Evolutionary conservation across 1,140 invertebrate species (phyloP).

Genomic region (Neodiprion virginianus): DNA sequence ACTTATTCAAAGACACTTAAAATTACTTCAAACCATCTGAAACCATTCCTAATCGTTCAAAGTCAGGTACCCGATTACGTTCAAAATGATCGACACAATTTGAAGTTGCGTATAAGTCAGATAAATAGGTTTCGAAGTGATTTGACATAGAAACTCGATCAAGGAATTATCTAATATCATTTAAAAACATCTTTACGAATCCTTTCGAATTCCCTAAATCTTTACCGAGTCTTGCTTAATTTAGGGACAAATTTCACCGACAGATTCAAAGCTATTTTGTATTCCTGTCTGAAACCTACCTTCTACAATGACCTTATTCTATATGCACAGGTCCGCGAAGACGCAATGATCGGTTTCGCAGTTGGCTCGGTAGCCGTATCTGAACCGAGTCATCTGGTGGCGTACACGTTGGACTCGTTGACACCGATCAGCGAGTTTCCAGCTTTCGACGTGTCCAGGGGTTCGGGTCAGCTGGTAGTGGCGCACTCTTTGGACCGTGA

Average conservation of each 20-base stretch:
- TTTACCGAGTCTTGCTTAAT: neutral
- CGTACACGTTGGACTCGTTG: conserved; percentile 79
- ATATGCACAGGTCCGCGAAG: conserved; percentile 74
- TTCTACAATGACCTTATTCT: conserved; percentile 24
- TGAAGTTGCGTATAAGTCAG: no score
- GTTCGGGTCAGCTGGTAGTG: conserved; percentile 84
- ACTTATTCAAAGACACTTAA: no score
- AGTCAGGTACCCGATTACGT: neutral
- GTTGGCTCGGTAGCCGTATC: conserved; percentile 81
- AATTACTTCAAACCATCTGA: no score
- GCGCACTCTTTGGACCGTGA: conserved; percentile 86
- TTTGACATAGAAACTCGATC: no score
- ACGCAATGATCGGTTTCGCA: conserved; percentile 76
- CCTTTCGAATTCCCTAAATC: no score
- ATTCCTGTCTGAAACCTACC: no score
- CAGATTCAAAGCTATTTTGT: no score
- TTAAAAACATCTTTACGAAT: no score
- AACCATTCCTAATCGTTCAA: neutral
- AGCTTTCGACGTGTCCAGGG: conserved; percentile 87
- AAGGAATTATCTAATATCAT: no score
- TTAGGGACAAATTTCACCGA: no score
- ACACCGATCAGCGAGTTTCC: conserved; percentile 72
- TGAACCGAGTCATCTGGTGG: conserved; percentile 78
- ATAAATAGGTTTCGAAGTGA: no score
- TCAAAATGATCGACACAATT: neutral